A percentile compares a stretch with the other conserved stretches of the same genome.
Conservation (phyloP, 92 coral and sea anemone genomes). For the Desmophyllum pertusum region DNA sequence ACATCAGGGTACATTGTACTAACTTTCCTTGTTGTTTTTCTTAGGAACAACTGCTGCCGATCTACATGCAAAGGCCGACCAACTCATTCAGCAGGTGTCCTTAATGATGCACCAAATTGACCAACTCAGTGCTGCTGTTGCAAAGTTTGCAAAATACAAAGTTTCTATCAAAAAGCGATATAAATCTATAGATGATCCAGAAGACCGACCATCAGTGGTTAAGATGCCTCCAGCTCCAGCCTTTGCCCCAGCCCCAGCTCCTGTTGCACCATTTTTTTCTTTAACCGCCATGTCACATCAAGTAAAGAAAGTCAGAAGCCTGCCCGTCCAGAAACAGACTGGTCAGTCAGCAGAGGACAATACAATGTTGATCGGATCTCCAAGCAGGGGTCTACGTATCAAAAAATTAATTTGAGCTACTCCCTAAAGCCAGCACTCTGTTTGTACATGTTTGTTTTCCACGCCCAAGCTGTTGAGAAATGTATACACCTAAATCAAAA, state of each 20-base stretch:
- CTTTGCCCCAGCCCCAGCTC: neutral
- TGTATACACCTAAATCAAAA: too few species aligned
- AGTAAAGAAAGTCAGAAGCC: too few species aligned
- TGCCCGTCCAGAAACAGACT: too few species aligned
- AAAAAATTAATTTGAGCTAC: conserved; percentile 9
- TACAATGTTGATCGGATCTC: conserved; percentile 34
- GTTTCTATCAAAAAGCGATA: conserved; percentile 25
- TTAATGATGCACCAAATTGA: neutral
- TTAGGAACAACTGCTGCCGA: too few species aligned
- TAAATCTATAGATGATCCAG: conserved; percentile 27
- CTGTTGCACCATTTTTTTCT: too few species aligned
- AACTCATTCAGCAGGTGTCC: conserved; percentile 1
- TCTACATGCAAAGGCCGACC: conserved; percentile 11
- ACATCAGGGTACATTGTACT: too few species aligned
- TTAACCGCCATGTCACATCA: too few species aligned
- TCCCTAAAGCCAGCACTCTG: conserved; percentile 22
- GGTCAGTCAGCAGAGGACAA: too few species aligned
- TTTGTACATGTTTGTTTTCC: too few species aligned
- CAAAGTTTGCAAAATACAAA: conserved; percentile 30
- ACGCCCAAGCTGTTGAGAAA: too few species aligned
- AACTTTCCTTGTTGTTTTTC: too few species aligned
- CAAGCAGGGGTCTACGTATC: too few species aligned
- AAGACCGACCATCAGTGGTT: neutral
- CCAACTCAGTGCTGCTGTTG: conserved; percentile 13
- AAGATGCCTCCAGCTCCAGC: conserved; percentile 14